These are phyloP conservation scores for Ips typographus DNA, from an alignment of 1,140 invertebrate genomes.

Conservation along the genomic window DNA sequence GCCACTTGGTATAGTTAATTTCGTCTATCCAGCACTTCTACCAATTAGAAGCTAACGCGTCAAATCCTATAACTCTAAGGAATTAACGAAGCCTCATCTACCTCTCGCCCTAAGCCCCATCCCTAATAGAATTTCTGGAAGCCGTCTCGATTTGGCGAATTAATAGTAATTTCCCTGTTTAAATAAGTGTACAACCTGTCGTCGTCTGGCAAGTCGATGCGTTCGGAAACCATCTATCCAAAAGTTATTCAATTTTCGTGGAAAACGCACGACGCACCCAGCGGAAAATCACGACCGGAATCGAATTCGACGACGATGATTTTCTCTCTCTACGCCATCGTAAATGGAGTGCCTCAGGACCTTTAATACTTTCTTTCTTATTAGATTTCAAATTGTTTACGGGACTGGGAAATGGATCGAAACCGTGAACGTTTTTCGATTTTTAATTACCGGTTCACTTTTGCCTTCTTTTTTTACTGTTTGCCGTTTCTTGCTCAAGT, in stretches of 20 bases:
- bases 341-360: constrained; percentile 30
- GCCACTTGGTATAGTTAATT: background rate
- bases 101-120: constrained; percentile 5
- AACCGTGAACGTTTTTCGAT: constrained; percentile 31
- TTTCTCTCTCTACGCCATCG: constrained; percentile 10
- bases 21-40: background rate
- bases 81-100: constrained; percentile 18
- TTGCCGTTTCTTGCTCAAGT: too few relatives aligned
- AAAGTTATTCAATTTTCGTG: constrained; percentile 24
- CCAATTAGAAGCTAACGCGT: constrained; percentile 2
- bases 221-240: constrained; percentile 24
- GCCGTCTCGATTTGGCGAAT: constrained; percentile 3
- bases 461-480: too few relatives aligned
- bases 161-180: constrained; percentile 11
- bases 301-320: constrained; percentile 20
- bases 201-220: constrained; percentile 16
- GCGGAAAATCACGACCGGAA: constrained; percentile 29
- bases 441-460: constrained; percentile 19
- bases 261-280: constrained; percentile 24
- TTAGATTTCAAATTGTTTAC: constrained; percentile 33
- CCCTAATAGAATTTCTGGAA: constrained; percentile 18
- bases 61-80: constrained; percentile 20
- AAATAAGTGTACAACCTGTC: constrained; percentile 11
- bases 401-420: constrained; percentile 23
- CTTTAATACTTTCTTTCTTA: constrained; percentile 34